A percentile compares a stretch with the other conserved stretches of the same genome.
phyloP scores from a whole-genome alignment of 2,113 vertebrate species.

The Podarcis cretensis region DNA sequence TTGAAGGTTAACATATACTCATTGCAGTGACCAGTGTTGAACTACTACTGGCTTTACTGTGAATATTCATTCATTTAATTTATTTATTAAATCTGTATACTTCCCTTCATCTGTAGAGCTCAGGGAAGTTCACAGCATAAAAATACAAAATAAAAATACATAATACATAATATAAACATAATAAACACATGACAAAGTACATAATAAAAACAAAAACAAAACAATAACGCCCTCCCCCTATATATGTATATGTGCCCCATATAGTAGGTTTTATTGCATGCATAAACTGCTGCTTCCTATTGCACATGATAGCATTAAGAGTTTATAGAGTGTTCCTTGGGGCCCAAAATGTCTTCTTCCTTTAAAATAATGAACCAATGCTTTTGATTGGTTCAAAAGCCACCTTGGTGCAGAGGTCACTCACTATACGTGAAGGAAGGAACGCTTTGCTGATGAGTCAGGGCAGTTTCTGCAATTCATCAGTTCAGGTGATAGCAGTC shows the following conservation, averaged over 20 bases:
- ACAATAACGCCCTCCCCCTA: background rate
- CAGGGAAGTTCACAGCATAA: too few relatives aligned
- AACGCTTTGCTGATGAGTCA: background rate
- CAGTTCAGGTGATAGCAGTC: background rate
- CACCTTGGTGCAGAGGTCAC: background rate
- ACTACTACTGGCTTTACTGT: background rate
- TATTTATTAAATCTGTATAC: too few relatives aligned
- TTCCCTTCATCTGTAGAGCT: too few relatives aligned
- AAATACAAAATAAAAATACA: background rate
- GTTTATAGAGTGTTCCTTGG: background rate
- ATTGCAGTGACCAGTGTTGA: background rate
- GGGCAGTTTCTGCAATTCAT: background rate
- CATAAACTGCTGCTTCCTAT: too few relatives aligned
- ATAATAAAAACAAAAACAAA: background rate
- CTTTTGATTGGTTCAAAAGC: background rate
- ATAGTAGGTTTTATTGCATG: background rate
- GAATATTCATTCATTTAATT: background rate
- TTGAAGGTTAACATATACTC: fast-evolving
- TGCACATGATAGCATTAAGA: background rate
- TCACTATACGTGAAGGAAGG: background rate
- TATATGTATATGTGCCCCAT: background rate
- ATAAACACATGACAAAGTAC: background rate
- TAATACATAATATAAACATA: background rate
- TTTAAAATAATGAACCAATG: background rate
- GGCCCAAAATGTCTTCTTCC: background rate